Conservation (phyloP, 2,113 vertebrate genomes). For the Macrotis lagotis region DNA sequence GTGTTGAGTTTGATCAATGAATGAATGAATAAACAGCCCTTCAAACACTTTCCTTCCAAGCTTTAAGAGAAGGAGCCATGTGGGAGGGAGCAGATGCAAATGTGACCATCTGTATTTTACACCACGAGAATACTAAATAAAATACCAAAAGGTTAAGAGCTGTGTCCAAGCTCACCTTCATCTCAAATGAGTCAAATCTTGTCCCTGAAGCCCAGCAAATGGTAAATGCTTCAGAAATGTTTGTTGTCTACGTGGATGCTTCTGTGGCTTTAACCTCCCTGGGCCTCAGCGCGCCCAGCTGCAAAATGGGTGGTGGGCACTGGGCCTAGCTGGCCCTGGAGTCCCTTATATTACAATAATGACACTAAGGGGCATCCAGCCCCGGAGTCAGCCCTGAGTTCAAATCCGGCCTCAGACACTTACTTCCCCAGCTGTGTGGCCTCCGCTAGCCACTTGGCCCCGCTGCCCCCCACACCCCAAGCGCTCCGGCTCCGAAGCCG, state of each 20-base stretch:
- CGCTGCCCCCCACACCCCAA: no score
- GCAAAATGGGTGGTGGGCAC: not conserved
- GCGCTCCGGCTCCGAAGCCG: no score
- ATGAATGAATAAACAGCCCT: not conserved
- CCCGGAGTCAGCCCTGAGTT: no score
- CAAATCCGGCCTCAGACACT: no score
- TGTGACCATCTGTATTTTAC: not conserved
- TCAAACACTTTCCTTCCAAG: not conserved
- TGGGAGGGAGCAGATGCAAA: not conserved
- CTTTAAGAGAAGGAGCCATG: not conserved
- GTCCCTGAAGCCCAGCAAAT: not conserved
- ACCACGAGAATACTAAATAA: not conserved
- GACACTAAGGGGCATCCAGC: no score
- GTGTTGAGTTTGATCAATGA: no score
- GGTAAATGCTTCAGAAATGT: not conserved
- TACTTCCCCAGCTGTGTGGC: no score
- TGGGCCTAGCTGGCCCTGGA: not conserved
- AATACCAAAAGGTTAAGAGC: fast-evolving
- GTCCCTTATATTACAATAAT: not conserved
- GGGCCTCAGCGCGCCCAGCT: not conserved
- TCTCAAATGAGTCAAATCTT: not conserved
- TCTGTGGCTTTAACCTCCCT: not conserved
- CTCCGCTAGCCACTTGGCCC: no score
- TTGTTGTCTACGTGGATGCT: not conserved
- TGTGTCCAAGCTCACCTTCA: not conserved